Evolutionary conservation across 2,888 invertebrate species (phyloP).

Genomic region (Diadromus collaris): DNA sequence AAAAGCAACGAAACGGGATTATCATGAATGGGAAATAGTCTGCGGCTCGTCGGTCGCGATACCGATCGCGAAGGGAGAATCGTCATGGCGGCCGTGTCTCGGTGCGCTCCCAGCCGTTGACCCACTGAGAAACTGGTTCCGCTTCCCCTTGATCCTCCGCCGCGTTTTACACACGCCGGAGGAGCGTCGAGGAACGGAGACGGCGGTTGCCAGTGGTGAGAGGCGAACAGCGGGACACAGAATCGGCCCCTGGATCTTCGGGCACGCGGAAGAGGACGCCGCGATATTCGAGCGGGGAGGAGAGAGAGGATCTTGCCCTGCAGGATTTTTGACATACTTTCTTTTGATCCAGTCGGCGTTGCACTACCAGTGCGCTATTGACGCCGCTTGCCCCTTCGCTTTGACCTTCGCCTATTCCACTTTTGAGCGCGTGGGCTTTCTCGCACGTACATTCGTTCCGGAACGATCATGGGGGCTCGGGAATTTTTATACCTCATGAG

Average conservation of each 20-base stretch:
- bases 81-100: slow-evolving; percentile 44
- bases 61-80: slow-evolving; percentile 30
- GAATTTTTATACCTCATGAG: slow-evolving; percentile 12
- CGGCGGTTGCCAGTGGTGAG: slow-evolving; percentile 56
- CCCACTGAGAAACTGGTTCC: slow-evolving; percentile 79
- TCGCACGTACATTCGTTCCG: slow-evolving; percentile 2
- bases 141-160: slow-evolving; percentile 74
- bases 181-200: slow-evolving; percentile 50
- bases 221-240: slow-evolving; percentile 50
- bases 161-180: slow-evolving; percentile 39
- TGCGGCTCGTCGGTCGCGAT: slow-evolving; percentile 19
- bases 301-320: slow-evolving; percentile 67
- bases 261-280: slow-evolving; percentile 52
- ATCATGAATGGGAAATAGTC: slow-evolving; percentile 41
- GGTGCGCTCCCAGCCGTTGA: slow-evolving; percentile 73
- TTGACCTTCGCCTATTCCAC: slow-evolving; percentile 76
- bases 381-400: slow-evolving; percentile 66
- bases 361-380: slow-evolving; percentile 6
- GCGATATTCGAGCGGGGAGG: slow-evolving; percentile 50
- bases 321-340: slow-evolving; percentile 80
- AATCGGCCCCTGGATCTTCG: slow-evolving; percentile 35
- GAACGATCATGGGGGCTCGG: slow-evolving; percentile 41
- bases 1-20: slow-evolving; percentile 16
- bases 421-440: slow-evolving; percentile 55
- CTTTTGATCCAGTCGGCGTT: slow-evolving; percentile 60